Evolutionary conservation across 64 coral and sea anemone genomes (phyloP), one percentile per base, ranked within the genome.

Genomic region (Actinia equina): DNA sequence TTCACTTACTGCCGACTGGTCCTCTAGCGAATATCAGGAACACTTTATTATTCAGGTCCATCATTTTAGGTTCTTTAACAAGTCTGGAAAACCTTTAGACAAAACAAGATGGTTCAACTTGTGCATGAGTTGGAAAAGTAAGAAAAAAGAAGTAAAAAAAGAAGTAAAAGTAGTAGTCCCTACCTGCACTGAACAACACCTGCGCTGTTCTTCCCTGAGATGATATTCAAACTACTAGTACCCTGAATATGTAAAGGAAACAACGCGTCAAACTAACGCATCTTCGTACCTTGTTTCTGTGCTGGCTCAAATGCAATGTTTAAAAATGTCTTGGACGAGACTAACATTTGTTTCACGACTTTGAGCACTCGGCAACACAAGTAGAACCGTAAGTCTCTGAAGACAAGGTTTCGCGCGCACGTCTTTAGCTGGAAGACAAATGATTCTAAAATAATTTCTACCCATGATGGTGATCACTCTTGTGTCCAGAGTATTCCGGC

Each of bases 1-100:
- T 8, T 74, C n/a, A 74, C 69, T 74, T 74, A 74, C 69, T 74
- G 7, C 23, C 13, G 2, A 87, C 70, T 52, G 85, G 85, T 59
- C 94, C 94, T 11, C 91, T 58, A 37, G 94, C 88, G 76, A 90
- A 96, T 23, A 96, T 89, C 58, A 96, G 77, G 71, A 92, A 86
- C n/a, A 86, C 80, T 45, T 77, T 46, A 2, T 90, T 43, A 44
- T 37, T 88, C 8, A 96, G 82, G 45, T 96, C 79, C 9, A 82
- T 52, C 70, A 96, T 96, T 6, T 80, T 74, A 13, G 85, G 58
- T 23, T 86, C 79, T 63, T 85, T 42, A 42, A 56, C 49, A 17
- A 84, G 87, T 79, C 91, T 77, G 42, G 26, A 83, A n/a, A 93
- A 90, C n/a, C 94, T 96, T 71, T 74, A 14, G n/a, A 74, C 10